These are phyloP conservation scores for Falcunculus frontatus DNA, from an alignment of 2,113 vertebrate species.

Conservation along the genomic window DNA sequence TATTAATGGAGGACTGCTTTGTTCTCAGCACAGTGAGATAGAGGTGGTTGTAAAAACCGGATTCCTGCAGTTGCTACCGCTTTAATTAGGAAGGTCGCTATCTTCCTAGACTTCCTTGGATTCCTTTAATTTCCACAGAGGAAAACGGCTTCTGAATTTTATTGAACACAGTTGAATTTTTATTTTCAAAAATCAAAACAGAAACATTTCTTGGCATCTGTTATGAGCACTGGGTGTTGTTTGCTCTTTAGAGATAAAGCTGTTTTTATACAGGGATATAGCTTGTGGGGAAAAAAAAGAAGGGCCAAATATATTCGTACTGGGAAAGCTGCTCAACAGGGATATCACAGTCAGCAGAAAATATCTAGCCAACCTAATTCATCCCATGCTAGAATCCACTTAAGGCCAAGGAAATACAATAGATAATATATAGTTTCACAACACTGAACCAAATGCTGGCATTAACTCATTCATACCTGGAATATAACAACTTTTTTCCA, in stretches of 20 bases:
- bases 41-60: conserved; percentile 80
- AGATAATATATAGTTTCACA: conserved; percentile 48
- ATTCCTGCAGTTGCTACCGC: conserved; percentile 84
- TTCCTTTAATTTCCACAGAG: conserved; percentile 90
- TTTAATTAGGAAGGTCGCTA: conserved; percentile 92
- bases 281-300: conserved; percentile 68
- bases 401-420: conserved; percentile 64
- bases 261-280: conserved; percentile 73
- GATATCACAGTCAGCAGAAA: conserved; percentile 74
- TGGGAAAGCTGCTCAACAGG: conserved; percentile 73
- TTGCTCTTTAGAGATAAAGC: conserved; percentile 85
- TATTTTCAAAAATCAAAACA: conserved; percentile 84
- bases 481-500: background rate
- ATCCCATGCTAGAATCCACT: conserved; percentile 50
- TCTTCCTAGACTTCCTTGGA: conserved; percentile 83
- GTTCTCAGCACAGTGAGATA: conserved; percentile 84
- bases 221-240: conserved; percentile 83
- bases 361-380: conserved; percentile 58
- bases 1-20: conserved; percentile 92
- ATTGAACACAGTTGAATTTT: conserved; percentile 85
- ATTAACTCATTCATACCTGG: conserved; percentile 64
- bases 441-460: conserved; percentile 13
- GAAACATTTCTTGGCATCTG: conserved; percentile 83
- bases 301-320: conserved; percentile 72
- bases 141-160: conserved; percentile 82